These are phyloP conservation scores for Passer domesticus DNA, from an alignment of 2,113 vertebrate species.

Conservation along the genomic window DNA sequence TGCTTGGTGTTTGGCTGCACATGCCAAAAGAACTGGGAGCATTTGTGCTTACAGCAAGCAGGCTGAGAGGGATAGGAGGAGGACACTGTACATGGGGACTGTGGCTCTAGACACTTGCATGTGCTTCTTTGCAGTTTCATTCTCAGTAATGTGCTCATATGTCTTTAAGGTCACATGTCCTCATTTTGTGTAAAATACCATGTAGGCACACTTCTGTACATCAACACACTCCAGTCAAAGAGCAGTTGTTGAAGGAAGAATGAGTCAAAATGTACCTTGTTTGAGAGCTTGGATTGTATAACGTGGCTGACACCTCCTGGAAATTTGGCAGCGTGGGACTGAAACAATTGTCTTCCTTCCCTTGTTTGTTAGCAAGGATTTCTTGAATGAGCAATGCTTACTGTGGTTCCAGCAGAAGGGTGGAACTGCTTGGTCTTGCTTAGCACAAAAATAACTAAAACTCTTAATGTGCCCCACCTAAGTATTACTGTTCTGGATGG, in stretches of 20 bases:
- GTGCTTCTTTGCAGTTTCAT: background rate
- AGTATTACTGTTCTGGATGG: background rate
- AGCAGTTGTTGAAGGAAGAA: background rate
- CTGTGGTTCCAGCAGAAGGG: conserved; percentile 30
- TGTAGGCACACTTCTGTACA: background rate
- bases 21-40: background rate
- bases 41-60: background rate
- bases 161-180: background rate
- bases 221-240: background rate
- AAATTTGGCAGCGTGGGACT: background rate
- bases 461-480: conserved; percentile 28
- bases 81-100: background rate
- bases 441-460: conserved; percentile 46
- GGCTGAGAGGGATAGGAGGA: background rate
- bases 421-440: conserved; percentile 38
- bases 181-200: background rate
- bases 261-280: background rate
- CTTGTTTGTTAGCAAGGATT: conserved; percentile 42
- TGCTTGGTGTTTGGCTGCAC: background rate
- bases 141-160: background rate
- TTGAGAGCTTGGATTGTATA: background rate
- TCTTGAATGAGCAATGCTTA: conserved; percentile 14
- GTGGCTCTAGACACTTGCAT: background rate
- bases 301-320: conserved; percentile 44
- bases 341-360: conserved; percentile 53